Evolutionary conservation across 2,113 vertebrate species (phyloP), one percentile per base, ranked within the genome.

Genomic region (Eidolon helvum): DNA sequence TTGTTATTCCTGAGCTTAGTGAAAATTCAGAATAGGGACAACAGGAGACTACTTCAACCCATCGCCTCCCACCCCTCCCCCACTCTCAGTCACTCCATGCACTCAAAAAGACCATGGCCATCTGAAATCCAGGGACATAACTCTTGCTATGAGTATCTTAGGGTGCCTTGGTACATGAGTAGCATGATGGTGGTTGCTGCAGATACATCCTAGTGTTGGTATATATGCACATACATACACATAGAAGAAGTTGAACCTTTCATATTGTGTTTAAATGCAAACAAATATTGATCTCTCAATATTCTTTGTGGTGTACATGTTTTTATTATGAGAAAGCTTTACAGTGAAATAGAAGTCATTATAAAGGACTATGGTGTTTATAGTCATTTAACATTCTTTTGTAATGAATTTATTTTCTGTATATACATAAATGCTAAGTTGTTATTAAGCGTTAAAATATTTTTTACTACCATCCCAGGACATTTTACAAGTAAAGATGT

Each of bases 371-470:
- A 38, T 30, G 22, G 59, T 22, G 1, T 79, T 69, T 77, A 10
- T 35, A 78, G 68, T 80, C 65, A 48, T 69, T 94, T 87, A 63
- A 33, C 22, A 84, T 75, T 87, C 72, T 86, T 85, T 85, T 91
- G 55, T 79, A 45, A 35, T 88, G 30, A 69, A 91, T 57, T 96
- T 86, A 63, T 57, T 89, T 87, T 84, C 40, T 38, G 0, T 95
- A 40, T 26, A 22, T 90, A 65, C 19, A 21, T 91, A 11, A 87
- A 40, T 80, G 22, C 35, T 86, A 33, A 71, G 66, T 26, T 84
- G 45, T 96, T 89, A 40, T 10, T 95, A 95, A 94, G 38, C 38
- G 91, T 75, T 75, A 90, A 86, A 93, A 80, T 61, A 66, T 6
- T 63, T 83, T 48, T 94, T 68, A 10, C 86, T 86, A 89, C 33